Evolutionary conservation across 2,888 invertebrate species (phyloP).

Genomic region (Luperina testacea): DNA sequence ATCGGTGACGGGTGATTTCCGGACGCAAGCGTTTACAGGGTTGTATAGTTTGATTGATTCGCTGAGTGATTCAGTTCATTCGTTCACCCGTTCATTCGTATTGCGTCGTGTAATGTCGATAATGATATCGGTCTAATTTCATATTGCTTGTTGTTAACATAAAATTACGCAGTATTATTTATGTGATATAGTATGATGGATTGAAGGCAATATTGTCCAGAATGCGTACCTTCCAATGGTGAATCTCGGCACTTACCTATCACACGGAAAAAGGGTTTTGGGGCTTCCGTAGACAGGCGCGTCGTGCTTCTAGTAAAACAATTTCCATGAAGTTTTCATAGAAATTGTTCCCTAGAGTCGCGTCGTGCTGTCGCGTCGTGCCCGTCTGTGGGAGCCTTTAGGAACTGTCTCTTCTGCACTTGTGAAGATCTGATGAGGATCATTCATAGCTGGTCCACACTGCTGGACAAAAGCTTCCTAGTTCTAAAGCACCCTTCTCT

Average conservation of each 20-base stretch:
- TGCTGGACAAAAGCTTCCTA: background rate
- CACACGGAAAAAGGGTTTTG: background rate
- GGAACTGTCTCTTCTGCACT: background rate
- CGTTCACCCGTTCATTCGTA: conserved; percentile 34
- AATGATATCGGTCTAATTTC: conserved; percentile 26
- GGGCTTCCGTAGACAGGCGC: background rate
- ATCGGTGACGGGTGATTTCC: conserved; percentile 53
- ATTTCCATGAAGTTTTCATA: background rate
- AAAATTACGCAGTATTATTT: conserved; percentile 19
- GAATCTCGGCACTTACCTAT: background rate
- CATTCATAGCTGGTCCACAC: background rate
- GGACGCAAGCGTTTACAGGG: conserved; percentile 66
- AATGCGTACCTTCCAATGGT: background rate
- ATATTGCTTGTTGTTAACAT: conserved; percentile 44
- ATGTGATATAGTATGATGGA: conserved; percentile 21
- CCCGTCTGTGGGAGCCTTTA: background rate
- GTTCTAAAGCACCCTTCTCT: conserved; percentile 47
- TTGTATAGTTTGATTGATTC: conserved; percentile 52
- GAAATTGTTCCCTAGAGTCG: background rate
- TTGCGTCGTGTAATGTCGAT: conserved; percentile 41
- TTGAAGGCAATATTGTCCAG: background rate
- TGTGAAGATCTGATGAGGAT: background rate
- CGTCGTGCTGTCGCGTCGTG: too few species aligned
- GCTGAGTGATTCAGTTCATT: conserved; percentile 45
- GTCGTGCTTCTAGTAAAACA: background rate